Conservation (phyloP, 2,113 vertebrate genomes). For the Chamaetylas fuelleborni region DNA sequence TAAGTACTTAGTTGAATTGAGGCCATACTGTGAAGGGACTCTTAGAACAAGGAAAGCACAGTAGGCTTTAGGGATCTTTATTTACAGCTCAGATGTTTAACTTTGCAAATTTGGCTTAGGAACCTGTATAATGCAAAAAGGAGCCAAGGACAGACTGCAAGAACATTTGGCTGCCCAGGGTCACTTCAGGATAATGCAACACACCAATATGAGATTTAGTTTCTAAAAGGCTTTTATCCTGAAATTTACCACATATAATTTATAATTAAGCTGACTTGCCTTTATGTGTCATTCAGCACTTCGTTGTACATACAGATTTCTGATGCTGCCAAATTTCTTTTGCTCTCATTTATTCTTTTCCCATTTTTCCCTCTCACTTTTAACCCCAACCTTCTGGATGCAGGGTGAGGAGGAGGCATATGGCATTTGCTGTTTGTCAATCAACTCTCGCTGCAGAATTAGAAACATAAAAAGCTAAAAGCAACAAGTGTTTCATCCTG, state of each 20-base stretch:
- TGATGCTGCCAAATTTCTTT: background rate
- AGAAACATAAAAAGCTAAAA: background rate
- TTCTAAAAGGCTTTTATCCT: background rate
- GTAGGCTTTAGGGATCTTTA: constrained; percentile 45
- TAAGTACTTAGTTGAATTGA: constrained; percentile 45
- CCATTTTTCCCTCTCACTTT: background rate
- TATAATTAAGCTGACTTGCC: background rate
- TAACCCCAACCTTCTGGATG: constrained; percentile 32
- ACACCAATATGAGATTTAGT: background rate
- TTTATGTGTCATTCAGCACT: background rate
- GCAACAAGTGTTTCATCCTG: background rate
- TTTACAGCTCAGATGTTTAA: constrained; percentile 62
- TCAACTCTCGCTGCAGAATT: background rate
- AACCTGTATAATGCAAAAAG: constrained; percentile 13
- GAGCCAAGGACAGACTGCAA: constrained; percentile 47
- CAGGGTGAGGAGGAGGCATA: constrained; percentile 3
- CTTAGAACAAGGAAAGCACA: constrained; percentile 22
- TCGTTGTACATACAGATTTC: background rate
- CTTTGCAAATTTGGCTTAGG: constrained; percentile 36
- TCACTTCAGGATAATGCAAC: constrained; percentile 41
- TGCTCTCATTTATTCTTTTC: background rate
- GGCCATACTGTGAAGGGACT: constrained; percentile 33
- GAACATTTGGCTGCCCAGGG: constrained; percentile 49
- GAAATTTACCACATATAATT: background rate
- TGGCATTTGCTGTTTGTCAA: constrained; percentile 27